These are phyloP conservation scores for Albula glossodonta DNA, from an alignment of 2,113 vertebrate species.

Conservation along the genomic window DNA sequence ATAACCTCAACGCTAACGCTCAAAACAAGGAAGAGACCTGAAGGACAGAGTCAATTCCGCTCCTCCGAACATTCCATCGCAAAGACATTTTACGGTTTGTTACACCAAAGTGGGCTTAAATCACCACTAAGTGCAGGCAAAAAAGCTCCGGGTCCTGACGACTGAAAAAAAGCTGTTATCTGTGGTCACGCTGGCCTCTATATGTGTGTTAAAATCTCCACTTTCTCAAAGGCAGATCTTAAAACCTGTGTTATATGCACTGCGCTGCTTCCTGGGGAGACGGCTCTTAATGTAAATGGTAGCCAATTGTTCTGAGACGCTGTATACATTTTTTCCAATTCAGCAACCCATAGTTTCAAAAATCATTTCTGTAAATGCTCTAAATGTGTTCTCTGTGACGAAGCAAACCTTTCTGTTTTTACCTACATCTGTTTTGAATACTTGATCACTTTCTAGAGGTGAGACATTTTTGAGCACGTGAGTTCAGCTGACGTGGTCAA, in stretches of 20 bases:
- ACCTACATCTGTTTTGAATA: neutral
- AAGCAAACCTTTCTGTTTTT: neutral
- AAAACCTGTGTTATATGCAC: neutral
- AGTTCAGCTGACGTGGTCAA: neutral
- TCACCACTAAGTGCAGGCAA: slow-evolving; percentile 1
- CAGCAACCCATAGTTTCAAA: neutral
- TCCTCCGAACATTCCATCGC: neutral
- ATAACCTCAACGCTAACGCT: slow-evolving; percentile 8
- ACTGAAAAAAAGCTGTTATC: neutral
- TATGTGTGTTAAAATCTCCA: neutral
- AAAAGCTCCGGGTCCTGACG: slow-evolving; percentile 2
- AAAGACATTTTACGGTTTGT: slow-evolving; percentile 12
- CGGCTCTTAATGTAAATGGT: neutral
- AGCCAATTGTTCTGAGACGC: neutral
- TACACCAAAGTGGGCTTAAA: slow-evolving; percentile 8
- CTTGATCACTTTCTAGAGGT: too few species aligned
- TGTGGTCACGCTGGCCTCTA: neutral
- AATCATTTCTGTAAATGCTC: neutral
- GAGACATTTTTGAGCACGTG: too few species aligned
- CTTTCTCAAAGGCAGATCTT: neutral
- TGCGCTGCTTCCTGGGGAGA: neutral
- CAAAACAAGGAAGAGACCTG: neutral
- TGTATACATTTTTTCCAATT: neutral
- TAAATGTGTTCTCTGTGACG: neutral
- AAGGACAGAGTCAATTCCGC: neutral